phyloP scores from a whole-genome alignment of 2,888 invertebrate genomes.

The Leuctra nigra region DNA sequence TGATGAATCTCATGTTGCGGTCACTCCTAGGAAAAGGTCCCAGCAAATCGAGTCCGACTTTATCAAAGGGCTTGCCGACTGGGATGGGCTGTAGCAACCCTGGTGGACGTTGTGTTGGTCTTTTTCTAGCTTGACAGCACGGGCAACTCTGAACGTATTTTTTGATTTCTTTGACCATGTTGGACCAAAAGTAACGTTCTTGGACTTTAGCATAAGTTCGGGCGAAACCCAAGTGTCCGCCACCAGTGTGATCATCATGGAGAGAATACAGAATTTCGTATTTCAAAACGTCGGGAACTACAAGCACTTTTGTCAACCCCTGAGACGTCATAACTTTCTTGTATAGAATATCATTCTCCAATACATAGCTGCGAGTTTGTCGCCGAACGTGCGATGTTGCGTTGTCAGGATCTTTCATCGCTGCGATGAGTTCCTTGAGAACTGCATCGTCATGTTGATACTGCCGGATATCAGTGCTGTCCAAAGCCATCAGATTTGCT shows the following conservation, averaged over 20 bases:
- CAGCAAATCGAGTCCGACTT: conserved; percentile 24
- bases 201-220: conserved; percentile 18
- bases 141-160: conserved; percentile 23
- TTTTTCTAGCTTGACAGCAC: conserved; percentile 22
- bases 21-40: conserved; percentile 24
- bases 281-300: conserved; percentile 19
- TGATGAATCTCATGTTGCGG: not conserved
- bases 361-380: not conserved
- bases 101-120: not conserved
- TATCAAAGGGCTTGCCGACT: conserved; percentile 21
- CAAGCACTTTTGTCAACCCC: conserved; percentile 10
- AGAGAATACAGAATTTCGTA: conserved; percentile 22
- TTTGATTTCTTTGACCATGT: conserved; percentile 18
- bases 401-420: conserved; percentile 1
- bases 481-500: not conserved
- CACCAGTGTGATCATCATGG: conserved; percentile 25
- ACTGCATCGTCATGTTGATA: not conserved
- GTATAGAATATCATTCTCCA: conserved; percentile 5
- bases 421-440: not conserved
- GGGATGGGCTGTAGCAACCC: conserved; percentile 22
- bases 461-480: not conserved
- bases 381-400: not conserved
- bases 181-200: conserved; percentile 21
- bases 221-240: conserved; percentile 23
- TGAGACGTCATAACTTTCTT: not conserved